Conservation (phyloP, 2,888 invertebrate species). For the Sarcophaga carnaria region DNA sequence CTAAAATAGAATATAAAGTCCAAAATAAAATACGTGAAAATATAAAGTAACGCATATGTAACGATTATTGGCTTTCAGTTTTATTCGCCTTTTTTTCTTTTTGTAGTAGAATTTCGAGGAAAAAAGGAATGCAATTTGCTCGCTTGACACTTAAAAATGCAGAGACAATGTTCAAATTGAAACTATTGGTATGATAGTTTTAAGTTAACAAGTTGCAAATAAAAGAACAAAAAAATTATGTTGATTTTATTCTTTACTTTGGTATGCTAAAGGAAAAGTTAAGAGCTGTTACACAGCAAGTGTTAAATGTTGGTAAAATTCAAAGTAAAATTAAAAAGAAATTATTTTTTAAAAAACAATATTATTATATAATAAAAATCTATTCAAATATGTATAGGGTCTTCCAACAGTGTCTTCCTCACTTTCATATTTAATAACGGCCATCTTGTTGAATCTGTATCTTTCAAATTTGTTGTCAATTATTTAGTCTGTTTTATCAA, state of each 20-base stretch:
- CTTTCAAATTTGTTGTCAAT: too few relatives aligned
- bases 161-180: constrained; percentile 71
- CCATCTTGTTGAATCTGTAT: too few relatives aligned
- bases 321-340: too few relatives aligned
- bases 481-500: too few relatives aligned
- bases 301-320: too few relatives aligned
- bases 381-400: too few relatives aligned
- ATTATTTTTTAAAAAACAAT: too few relatives aligned
- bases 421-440: too few relatives aligned
- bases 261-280: background rate
- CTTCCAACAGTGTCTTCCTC: too few relatives aligned
- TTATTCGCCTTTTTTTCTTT: background rate
- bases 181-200: constrained; percentile 64
- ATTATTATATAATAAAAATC: too few relatives aligned
- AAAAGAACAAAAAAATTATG: background rate
- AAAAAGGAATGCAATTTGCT: constrained; percentile 80
- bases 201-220: constrained; percentile 64
- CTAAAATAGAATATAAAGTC: constrained; percentile 45
- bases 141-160: constrained; percentile 80
- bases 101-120: constrained; percentile 64
- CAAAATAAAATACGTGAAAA: constrained; percentile 23
- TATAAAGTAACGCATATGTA: constrained; percentile 68
- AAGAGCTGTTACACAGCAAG: too few relatives aligned
- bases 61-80: constrained; percentile 67
- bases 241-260: background rate